These are phyloP conservation scores for Acholoe squamosa DNA, from an alignment of 2,888 invertebrate genomes.

Conservation along the genomic window DNA sequence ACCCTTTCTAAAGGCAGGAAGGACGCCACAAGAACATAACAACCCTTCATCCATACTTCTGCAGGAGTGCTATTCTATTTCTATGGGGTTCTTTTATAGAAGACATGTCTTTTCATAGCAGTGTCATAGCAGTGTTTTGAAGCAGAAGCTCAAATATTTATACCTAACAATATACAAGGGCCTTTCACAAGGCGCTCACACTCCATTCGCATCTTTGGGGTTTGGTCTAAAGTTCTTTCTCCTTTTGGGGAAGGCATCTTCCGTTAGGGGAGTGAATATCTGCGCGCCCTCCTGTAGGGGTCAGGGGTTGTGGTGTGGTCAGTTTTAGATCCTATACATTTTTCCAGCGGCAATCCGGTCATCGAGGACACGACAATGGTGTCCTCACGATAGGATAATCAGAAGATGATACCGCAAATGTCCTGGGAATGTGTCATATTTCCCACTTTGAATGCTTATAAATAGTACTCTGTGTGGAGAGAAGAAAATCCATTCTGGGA, in stretches of 20 bases:
- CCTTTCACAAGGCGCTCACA: background rate
- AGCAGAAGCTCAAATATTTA: background rate
- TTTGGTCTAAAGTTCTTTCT: background rate
- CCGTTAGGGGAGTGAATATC: background rate
- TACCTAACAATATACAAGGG: background rate
- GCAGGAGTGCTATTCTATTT: background rate
- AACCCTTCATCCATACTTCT: background rate
- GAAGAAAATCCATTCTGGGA: no score
- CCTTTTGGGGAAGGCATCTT: background rate
- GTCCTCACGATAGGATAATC: background rate
- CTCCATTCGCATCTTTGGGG: background rate
- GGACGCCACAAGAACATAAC: background rate
- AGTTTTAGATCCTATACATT: background rate
- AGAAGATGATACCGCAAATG: background rate
- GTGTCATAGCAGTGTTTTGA: background rate
- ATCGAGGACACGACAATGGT: background rate
- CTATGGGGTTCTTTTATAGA: background rate
- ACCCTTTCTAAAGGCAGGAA: background rate
- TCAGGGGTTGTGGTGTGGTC: background rate
- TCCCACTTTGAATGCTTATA: no score
- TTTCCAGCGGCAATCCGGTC: background rate
- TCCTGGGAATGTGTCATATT: no score
- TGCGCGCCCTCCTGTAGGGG: background rate
- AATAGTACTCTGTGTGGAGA: no score
- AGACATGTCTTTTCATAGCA: background rate